Base-by-base conservation (phyloP, 2,888 invertebrate species). In the Scaptomyza tumidula region DNA sequence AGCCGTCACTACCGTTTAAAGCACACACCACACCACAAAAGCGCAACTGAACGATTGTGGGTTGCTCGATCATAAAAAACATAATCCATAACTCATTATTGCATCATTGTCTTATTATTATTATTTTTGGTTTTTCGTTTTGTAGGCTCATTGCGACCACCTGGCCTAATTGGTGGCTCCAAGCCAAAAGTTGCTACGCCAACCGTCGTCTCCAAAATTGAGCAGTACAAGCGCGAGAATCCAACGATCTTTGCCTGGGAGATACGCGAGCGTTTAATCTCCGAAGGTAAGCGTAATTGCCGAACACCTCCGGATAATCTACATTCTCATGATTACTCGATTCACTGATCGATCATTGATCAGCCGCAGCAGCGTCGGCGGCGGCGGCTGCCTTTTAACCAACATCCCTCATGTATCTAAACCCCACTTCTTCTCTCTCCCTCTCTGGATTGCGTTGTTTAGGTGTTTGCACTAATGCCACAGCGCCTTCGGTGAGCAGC, bases 231-330 rank as follows among this genome's bases (percentile, higher is more conserved):
- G 93, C 93, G 98, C 84, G 98, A 99, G 92, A 99, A 99, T 93
- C 99, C 99, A 6, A 99, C 99, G 66, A 99, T 99, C 90, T 99
- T 99, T 92, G 99, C 99, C 24, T 99, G 99, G 99, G 99, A 99
- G 94, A 99, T 99, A 84, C 94, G 99, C 56, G 99, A 99, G 93
- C 95, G 98, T 91, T 95, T 99, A 71, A 97, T 99, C 90, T 97
- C 97, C 66, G 98, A 99, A 96, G 98, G 98, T 98, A 94, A 94
- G 93, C 31, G 65, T 78, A 78, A 78, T 78, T 84, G 82, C 62
- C 27, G 61, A 14, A 39, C 39, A 41, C 41, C 41, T 41, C 1
- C 16, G 41, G 70, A 45, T 67, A 35, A 62, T 58, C 62, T 76
- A 6, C 37, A 73, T 24, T 24, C 6, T 37, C 11, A 19, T 50